Evolutionary conservation across 2,888 invertebrate genomes (phyloP), one percentile per base, ranked within the genome.

Genomic region (Polyploca ridens): DNA sequence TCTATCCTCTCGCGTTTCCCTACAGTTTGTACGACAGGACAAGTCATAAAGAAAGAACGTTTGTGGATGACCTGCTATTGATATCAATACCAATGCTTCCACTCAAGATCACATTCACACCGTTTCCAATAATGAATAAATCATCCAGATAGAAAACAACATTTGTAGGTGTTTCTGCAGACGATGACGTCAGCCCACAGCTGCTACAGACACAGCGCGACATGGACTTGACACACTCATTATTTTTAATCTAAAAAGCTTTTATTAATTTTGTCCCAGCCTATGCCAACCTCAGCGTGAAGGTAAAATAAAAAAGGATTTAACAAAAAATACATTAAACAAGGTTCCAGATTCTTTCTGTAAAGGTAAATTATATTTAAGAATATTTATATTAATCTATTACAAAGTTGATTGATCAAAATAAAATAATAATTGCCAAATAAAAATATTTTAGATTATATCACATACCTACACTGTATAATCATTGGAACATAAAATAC

Each of bases 121-220:
- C 19, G 67, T 76, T 76, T 77, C 72, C 69, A 77, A 73, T 74
- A 78, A 67, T 72, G 71, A 74, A 83, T 81, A 83, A 82, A 83
- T 84, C 78, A 79, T 73, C 74, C 69, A 69, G 69, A 74, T 75
- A 77, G 75, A 80, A 81, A 81, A 83, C 77, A 78, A 73, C 72
- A 77, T 69, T 69, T 71, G 74, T 79, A 75, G 73, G 73, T 72
- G 76, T 82, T 84, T 82, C 75, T 78, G 74, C 77, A 77, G 74
- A 68, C 65, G 11, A 70, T 87, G 85, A 86, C 85, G 86, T 83
- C 77, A 76, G 70, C 69, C 61, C 77, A 69, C 89, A 87, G 84
- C 88, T 87, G 89, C 79, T 78, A 69, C 70, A 70, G 66, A 65
- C 27, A 27, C 75, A 76, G 82, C 81, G 69, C 71, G 74, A 72